Base-by-base conservation (phyloP, 2,797 vertebrate species). In the Semaprochilodus insignis region DNA sequence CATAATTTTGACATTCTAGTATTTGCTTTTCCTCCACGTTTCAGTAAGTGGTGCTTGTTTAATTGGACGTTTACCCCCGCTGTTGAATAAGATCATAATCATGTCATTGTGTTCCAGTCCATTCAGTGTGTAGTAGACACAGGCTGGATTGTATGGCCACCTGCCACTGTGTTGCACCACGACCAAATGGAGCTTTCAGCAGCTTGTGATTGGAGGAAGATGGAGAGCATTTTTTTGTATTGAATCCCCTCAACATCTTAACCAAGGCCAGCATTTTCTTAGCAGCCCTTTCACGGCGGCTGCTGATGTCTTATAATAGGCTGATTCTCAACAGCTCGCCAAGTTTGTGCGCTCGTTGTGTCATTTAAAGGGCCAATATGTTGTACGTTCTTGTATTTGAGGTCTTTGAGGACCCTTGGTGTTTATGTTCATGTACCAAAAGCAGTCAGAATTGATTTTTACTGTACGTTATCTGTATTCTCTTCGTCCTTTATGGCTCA, bases 111-210 rank as follows among this genome's bases (percentile, higher is more conserved):
- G 82, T 83, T 72, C 55, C 60, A 65, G 83, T 81, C 73, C 74
- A 82, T 87, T 86, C 85, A 86, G 66, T 71, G 81, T 72, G 76
- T 83, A 78, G 83, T 86, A 83, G 80, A 89, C 85, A 85, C 88
- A 83, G 83, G 80, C 81, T 85, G 83, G 78, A 88, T 86, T 88
- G 85, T 89, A 82, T 77, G 51, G 85, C 88, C 88, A 89, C 88
- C 88, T 89, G 88, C 88, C 83, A 85, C 88, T 83, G 83, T 86
- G 81, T 78, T 86, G 88, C 85, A 87, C 83, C 74, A 85, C 74
- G 59, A 88, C 84, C 86, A 86, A 87, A 80, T 86, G 82, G 81
- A 82, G 73, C 82, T 83, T 78, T 80, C 60, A 79, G 81, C 82
- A 85, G 84, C 77, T 73, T 85, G 82, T 83, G 84, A 87, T 87